These are phyloP conservation scores for Lepidurus packardi DNA, from an alignment of 1,140 invertebrate genomes.

Conservation along the genomic window DNA sequence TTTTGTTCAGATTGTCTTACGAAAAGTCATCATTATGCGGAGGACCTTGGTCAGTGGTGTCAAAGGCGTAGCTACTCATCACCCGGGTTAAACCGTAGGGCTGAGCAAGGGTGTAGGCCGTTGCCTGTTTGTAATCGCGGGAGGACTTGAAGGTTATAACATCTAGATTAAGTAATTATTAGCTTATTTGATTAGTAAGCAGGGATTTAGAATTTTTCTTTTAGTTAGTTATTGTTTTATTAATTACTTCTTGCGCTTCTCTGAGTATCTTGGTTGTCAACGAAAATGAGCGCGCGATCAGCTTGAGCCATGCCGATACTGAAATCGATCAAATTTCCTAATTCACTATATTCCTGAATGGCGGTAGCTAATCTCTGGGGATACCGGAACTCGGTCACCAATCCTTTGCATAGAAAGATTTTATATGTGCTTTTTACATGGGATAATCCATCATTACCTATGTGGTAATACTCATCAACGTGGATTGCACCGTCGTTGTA, in stretches of 20 bases:
- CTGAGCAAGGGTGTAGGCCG: slow-evolving; percentile 52
- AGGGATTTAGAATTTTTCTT: background rate
- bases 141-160: slow-evolving; percentile 40
- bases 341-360: slow-evolving; percentile 31
- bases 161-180: background rate
- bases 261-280: slow-evolving; percentile 51
- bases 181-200: background rate
- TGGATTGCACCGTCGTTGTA: slow-evolving; percentile 35
- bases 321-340: slow-evolving; percentile 33
- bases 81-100: slow-evolving; percentile 51
- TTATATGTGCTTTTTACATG: background rate
- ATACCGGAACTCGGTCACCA: slow-evolving; percentile 69
- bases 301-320: slow-evolving; percentile 43
- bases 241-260: slow-evolving; percentile 42
- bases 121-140: slow-evolving; percentile 48
- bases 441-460: slow-evolving; percentile 43
- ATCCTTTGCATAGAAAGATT: background rate
- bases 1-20: background rate
- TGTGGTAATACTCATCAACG: slow-evolving; percentile 35
- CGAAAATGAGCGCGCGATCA: slow-evolving; percentile 44
- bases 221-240: background rate
- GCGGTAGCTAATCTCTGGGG: slow-evolving; percentile 51
- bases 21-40: slow-evolving; percentile 33
- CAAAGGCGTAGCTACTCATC: slow-evolving; percentile 52
- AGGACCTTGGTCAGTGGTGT: slow-evolving; percentile 39